phyloP scores from a whole-genome alignment of 1,140 invertebrate genomes.

The Philotrypesis tridentata region DNA sequence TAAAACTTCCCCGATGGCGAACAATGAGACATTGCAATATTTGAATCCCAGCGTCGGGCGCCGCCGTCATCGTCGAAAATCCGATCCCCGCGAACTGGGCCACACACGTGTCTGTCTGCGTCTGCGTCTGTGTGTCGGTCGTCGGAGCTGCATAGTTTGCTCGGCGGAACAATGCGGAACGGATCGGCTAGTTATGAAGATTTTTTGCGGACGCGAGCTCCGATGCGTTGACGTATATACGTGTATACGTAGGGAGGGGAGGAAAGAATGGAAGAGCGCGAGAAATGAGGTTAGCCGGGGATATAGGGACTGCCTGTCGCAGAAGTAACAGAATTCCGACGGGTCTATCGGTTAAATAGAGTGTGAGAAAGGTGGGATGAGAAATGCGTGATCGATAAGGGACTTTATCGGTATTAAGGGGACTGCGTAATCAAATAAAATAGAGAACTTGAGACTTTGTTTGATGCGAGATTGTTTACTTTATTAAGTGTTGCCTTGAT shows the following conservation, averaged over 20 bases:
- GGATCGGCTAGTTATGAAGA: constrained; percentile 60
- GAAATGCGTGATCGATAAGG: not conserved
- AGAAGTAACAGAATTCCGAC: not conserved
- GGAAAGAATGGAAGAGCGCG: not conserved
- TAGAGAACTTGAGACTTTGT: no score
- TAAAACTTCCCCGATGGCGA: not conserved
- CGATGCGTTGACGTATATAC: not conserved
- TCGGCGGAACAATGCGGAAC: constrained; percentile 33
- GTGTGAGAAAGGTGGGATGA: not conserved
- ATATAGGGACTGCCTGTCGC: not conserved
- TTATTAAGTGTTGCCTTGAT: no score
- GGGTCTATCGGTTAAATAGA: not conserved
- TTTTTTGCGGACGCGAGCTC: constrained; percentile 59
- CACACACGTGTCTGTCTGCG: not conserved
- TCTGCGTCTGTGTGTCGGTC: no score
- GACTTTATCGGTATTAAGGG: no score
- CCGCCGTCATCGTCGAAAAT: not conserved
- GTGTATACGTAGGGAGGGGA: not conserved
- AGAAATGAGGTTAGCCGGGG: not conserved
- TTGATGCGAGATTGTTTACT: no score
- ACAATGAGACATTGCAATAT: constrained; percentile 13
- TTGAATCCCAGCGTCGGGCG: not conserved
- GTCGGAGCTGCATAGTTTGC: no score
- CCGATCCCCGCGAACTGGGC: constrained; percentile 2
- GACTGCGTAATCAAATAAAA: no score